These are phyloP conservation scores for Esperia sulphurella DNA, from an alignment of 2,888 invertebrate species.

Conservation along the genomic window DNA sequence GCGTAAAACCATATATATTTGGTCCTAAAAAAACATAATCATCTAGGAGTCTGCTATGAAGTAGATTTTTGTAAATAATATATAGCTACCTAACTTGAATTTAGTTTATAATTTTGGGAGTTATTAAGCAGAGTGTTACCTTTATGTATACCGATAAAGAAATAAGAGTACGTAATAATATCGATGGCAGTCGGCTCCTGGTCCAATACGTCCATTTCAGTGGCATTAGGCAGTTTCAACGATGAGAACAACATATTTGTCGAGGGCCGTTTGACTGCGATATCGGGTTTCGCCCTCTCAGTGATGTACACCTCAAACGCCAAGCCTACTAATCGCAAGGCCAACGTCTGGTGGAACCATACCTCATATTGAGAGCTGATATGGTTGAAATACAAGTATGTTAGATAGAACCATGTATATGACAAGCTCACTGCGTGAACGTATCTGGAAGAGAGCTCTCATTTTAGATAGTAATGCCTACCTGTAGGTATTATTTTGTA, in stretches of 20 bases:
- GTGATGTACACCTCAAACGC: conserved; percentile 85
- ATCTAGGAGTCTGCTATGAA: too few species aligned
- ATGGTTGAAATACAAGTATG: conserved; percentile 85
- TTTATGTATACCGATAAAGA: conserved; percentile 91
- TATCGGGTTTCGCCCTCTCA: conserved; percentile 15
- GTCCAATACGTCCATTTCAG: conserved; percentile 25
- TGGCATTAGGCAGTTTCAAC: conserved; percentile 7
- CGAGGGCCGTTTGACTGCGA: not conserved
- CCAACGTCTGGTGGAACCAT: conserved; percentile 89
- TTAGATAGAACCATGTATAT: conserved; percentile 88
- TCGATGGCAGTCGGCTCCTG: conserved; percentile 76
- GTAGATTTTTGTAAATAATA: too few species aligned
- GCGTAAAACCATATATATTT: too few species aligned
- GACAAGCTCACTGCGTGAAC: conserved; percentile 84
- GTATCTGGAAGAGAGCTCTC: conserved; percentile 84
- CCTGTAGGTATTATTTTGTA: too few species aligned
- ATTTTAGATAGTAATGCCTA: too few species aligned
- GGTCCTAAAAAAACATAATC: too few species aligned
- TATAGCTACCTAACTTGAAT: too few species aligned
- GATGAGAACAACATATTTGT: not conserved
- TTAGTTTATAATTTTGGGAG: not conserved
- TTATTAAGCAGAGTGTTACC: conserved; percentile 69
- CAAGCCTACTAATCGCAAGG: conserved; percentile 89
- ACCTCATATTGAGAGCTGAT: conserved; percentile 83
- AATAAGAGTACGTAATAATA: conserved; percentile 88